Evolutionary conservation across 2,888 invertebrate species (phyloP).

Genomic region (Synanthedon formicaeformis): DNA sequence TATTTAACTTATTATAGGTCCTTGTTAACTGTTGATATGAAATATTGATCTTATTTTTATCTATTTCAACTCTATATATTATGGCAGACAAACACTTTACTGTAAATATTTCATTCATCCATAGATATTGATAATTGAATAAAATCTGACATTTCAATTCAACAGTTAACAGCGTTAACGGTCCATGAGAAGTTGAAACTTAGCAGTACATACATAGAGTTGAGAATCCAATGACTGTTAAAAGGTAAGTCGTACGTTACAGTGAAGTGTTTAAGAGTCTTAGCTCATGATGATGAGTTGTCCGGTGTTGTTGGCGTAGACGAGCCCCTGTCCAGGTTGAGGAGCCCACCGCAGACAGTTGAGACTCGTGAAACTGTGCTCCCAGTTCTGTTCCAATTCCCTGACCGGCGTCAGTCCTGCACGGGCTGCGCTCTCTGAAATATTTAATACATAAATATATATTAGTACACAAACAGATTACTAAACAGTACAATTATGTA

Average conservation of each 20-base stretch:
- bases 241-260: not conserved
- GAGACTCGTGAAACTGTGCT: conserved; percentile 77
- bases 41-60: too few species aligned
- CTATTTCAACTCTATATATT: too few species aligned
- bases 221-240: not conserved
- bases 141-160: not conserved
- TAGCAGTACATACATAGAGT: not conserved
- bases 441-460: not conserved
- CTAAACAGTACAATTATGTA: too few species aligned
- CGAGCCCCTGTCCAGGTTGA: conserved; percentile 83
- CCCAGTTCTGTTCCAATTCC: conserved; percentile 75
- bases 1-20: too few species aligned
- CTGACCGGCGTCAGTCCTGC: conserved; percentile 67
- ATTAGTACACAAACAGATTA: too few species aligned
- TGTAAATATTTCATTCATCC: too few species aligned
- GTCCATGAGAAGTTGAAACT: not conserved
- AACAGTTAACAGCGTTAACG: conserved; percentile 2
- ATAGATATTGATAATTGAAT: too few species aligned
- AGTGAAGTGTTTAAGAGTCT: conserved; percentile 10
- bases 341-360: conserved; percentile 90
- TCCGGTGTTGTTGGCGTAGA: conserved; percentile 88
- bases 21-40: too few species aligned
- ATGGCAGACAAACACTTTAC: too few species aligned
- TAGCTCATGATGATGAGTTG: conserved; percentile 79
- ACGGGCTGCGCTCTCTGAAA: conserved; percentile 39